Base-by-base conservation (phyloP, 2,888 invertebrate species). In the Trimorus sp. region DNA sequence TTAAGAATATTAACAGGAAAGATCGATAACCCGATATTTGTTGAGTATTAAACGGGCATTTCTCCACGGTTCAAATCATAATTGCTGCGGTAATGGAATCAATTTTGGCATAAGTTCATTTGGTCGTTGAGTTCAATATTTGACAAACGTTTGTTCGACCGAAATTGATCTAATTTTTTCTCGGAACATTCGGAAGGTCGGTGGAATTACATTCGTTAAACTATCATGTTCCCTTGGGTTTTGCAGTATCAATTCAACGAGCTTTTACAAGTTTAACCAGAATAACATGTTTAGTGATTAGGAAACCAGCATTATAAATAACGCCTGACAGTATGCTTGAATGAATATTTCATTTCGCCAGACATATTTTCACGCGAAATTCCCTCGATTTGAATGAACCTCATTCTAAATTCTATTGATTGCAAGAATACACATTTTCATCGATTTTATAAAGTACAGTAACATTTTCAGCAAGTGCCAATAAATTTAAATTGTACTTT, bases 201-300 rank as follows among this genome's bases (percentile, higher is more conserved):
- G 53, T 70, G 40, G 42, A 70, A 70, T 60, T 60, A 70, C 70
- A 53, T 40, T 70, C 60, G 70, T 70, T 70, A 60, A 59, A 60
- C 26, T 70, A 58, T 42, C 59, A 26, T 51, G 66, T 54, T 36
- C 66, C 45, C 54, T 26, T 66, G 54, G 54, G 54, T 11, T 56
- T 54, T 66, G 6, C 26, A 45, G 36, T 66, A 56, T 45, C 66
- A 66, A 36, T 54, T 45, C 36, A 16, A 53, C 40, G 26, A 65
- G 38, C 42, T 66, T 56, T 45, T 66, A 53, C 42, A 16, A 40
- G 53, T 53, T 65, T 62, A 12, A 62, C 26, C 62, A 9, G 62
- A 45, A 16, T 62, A 12, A 62, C 36, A 36, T 62, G 42, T 15
- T 60, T 63, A 63, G 37, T 63, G 16, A 42, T 51, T 63, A 63